Evolutionary conservation across 30 jellyfish, hydroid and myxozoan genomes (phyloP), one percentile per base, ranked within the genome.

Genomic region (Mastigias papua): DNA sequence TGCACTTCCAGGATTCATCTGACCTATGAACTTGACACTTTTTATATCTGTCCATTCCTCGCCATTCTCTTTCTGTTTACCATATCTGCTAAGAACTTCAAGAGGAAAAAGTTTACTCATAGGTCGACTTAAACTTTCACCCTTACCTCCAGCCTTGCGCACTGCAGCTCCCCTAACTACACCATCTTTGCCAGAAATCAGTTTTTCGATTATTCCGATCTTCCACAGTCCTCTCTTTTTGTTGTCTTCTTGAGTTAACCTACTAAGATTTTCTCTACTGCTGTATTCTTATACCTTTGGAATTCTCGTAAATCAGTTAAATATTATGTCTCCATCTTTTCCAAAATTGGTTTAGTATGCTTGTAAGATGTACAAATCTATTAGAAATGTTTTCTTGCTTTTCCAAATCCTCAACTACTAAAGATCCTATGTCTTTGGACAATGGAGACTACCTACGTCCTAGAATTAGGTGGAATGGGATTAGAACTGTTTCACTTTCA

Each of bases 381-480:
- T 66, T 66, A 7, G 78, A 15, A 15, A 57, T 19, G 2, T 57
- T 57, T 15, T 57, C 69, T 15, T 57, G 30, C 26, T 57, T 19
- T 3, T 15, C 69, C 26, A 15, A 57, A 57, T 57, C 23, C 9
- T 57, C 69, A 19, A 22, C 69, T 3, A 15, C 23, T 15, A 57
- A 66, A 66, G 23, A 25, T 20, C 48, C 78, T 2, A 66, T 28
- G 22, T 32, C 48, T 66, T 28, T n/a, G n/a, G 78, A 32, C 31
- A 66, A 66, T 25, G 78, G n/a, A 13, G 50, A 66, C 37, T 7
- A 28, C 50, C 78, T 28, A 30, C 78, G 78, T 13, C 78, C 78
- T 2, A 66, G 20, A 25, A 66, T 25, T 17, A 78, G 54, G 64
- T 78, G 89, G 22, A 32, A 48, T 78, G 91, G 86, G 21, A 54